Evolutionary conservation across 37 sponge, comb jelly and placozoan species (phyloP).

Genomic region (Ianthella basta): DNA sequence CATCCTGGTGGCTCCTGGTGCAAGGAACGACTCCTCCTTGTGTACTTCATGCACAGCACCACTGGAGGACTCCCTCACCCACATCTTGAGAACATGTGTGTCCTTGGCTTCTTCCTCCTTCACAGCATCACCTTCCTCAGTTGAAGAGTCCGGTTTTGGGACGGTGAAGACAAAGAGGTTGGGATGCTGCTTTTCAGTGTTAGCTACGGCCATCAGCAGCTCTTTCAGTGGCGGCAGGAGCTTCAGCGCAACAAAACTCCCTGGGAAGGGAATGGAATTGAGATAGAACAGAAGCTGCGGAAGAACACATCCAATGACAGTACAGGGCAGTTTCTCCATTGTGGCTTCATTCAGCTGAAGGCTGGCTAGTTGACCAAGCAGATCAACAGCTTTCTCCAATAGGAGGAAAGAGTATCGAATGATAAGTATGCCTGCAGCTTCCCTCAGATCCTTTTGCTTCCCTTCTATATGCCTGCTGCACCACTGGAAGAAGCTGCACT

Average conservation of each 20-base stretch:
- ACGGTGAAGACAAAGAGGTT: neutral
- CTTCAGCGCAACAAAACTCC: slow-evolving; percentile 4
- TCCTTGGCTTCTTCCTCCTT: neutral
- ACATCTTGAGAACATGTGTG: neutral
- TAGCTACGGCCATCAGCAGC: slow-evolving; percentile 5
- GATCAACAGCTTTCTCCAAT: slow-evolving; percentile 2
- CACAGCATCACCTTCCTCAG: neutral
- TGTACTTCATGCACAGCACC: slow-evolving; percentile 1
- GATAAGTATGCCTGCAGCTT: neutral
- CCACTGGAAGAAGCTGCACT: slow-evolving; percentile 15
- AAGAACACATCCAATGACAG: slow-evolving; percentile 19
- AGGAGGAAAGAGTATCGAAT: neutral
- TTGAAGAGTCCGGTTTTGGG: neutral
- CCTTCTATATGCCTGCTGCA: neutral
- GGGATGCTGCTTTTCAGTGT: neutral
- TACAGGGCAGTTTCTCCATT: neutral
- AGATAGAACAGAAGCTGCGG: slow-evolving; percentile 41
- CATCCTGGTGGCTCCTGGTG: slow-evolving; percentile 52
- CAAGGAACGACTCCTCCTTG: slow-evolving; percentile 33
- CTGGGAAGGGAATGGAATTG: neutral
- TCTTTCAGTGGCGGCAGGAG: slow-evolving; percentile 37
- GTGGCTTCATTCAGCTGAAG: neutral
- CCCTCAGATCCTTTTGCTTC: slow-evolving; percentile 1
- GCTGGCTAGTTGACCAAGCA: neutral
- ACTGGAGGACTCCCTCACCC: slow-evolving; percentile 15